A percentile compares a stretch with the other conserved stretches of the same genome.
phyloP scores from a whole-genome alignment of 2,113 vertebrate genomes.

The Oxyura jamaicensis region DNA sequence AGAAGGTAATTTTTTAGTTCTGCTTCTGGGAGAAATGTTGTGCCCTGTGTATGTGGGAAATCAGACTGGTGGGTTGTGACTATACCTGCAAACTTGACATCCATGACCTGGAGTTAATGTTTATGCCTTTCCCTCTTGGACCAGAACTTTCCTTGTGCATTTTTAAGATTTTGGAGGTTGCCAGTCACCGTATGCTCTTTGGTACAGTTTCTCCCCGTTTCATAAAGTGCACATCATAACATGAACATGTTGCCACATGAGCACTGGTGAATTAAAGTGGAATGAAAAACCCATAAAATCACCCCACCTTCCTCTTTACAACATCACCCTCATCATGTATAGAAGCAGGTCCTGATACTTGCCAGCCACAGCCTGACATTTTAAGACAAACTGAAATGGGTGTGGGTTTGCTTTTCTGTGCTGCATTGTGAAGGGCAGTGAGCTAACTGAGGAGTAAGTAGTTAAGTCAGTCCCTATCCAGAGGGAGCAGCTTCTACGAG shows the following conservation, averaged over 20 bases:
- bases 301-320: conserved; percentile 4
- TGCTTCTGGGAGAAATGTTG: background rate
- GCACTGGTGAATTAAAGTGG: background rate
- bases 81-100: background rate
- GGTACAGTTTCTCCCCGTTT: background rate
- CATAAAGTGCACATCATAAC: background rate
- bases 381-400: background rate
- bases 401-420: background rate
- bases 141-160: background rate
- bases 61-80: background rate
- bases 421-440: background rate
- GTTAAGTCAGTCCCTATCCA: background rate
- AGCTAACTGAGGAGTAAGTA: background rate
- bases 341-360: background rate
- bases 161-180: background rate
- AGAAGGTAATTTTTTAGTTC: background rate
- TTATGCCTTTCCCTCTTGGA: background rate
- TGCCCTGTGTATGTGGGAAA: background rate
- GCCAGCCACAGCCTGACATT: background rate
- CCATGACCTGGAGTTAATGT: accelerated
- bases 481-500: background rate
- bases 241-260: conserved; percentile 1
- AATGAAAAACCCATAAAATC: background rate
- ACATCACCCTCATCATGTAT: background rate
- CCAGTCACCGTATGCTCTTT: background rate